Evolutionary conservation across 2,113 vertebrate genomes (phyloP), one percentile per base, ranked within the genome.

Genomic region (Oncorhynchus tshawytscha): DNA sequence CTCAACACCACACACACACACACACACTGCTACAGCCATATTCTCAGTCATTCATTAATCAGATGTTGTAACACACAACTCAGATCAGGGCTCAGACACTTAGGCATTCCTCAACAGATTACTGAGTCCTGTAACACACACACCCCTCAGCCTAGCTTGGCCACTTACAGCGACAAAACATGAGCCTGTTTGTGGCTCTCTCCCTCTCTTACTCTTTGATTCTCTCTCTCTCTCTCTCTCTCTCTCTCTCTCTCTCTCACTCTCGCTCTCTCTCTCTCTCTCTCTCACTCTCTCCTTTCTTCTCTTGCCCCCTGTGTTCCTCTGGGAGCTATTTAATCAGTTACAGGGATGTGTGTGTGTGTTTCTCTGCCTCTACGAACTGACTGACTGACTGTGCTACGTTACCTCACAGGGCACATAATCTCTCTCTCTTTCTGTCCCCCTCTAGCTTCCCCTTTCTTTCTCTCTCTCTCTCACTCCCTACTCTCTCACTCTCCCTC

Each of bases 71-170:
- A 45, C 2, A 11, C 67, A 8, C 1, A 20, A 45, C 18, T n/a
- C 67, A 39, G 67, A 39, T 22, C 18, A 3, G 18, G 18, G 6
- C 25, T 31, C 34, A 13, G 49, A 48, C 3, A 29, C 29, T 13
- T 20, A 86, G 75, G 64, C 88, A 92, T 93, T 93, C 92, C 73
- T 91, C 85, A 88, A 88, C 85, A 92, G 93, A 92, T 93, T 93
- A 92, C 73, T 67, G 82, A 84, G 81, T 75, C 65, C 70, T 67
- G 66, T 77, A 79, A 34, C 60, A 31, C 16, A 64, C 20, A 67
- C 12, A 22, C 78, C 77, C 39, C 45, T 48, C 60, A 74, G 60
- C 62, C 13, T 45, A 54, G 73, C 77, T 72, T 71, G 81, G 68
- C 81, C 82, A 78, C 39, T 60, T 77, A 71, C 70, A 70, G 78